A percentile compares a stretch with the other conserved stretches of the same genome.
Conservation (phyloP, 2,797 vertebrate genomes). For the Falco peregrinus region DNA sequence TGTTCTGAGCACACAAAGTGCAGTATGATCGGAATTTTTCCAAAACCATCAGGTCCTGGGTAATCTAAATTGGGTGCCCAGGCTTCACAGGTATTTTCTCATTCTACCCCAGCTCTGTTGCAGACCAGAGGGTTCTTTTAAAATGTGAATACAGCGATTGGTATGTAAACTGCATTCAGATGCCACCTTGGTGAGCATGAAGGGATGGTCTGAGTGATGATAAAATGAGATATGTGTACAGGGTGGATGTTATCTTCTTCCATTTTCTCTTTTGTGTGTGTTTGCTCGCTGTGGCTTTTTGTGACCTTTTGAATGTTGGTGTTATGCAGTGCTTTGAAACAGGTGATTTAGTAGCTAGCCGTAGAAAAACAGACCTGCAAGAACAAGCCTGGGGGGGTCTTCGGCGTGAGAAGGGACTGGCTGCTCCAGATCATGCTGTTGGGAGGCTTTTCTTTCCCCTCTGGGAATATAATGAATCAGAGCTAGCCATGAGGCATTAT, state of each 20-base stretch:
- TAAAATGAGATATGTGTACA: neutral
- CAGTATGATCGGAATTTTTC: neutral
- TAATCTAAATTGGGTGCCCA: neutral
- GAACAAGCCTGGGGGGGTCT: neutral
- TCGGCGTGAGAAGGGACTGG: neutral
- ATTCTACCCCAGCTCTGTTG: neutral
- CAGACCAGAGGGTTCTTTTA: neutral
- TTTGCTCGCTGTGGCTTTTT: neutral
- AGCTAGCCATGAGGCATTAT: neutral
- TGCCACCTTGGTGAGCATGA: neutral
- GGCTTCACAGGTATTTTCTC: neutral
- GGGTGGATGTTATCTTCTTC: neutral
- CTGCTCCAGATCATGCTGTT: neutral
- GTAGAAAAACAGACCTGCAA: neutral
- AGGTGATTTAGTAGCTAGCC: neutral
- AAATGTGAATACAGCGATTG: neutral
- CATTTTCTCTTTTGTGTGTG: neutral
- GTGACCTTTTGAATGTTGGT: neutral
- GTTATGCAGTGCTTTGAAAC: neutral
- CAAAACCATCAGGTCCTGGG: accelerated
- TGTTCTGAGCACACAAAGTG: neutral
- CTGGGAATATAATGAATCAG: neutral
- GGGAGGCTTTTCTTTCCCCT: neutral
- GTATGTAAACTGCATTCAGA: neutral
- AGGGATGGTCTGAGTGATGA: neutral